These are phyloP conservation scores for Diplazon laetatorius DNA, from an alignment of 2,888 invertebrate species.

Conservation along the genomic window DNA sequence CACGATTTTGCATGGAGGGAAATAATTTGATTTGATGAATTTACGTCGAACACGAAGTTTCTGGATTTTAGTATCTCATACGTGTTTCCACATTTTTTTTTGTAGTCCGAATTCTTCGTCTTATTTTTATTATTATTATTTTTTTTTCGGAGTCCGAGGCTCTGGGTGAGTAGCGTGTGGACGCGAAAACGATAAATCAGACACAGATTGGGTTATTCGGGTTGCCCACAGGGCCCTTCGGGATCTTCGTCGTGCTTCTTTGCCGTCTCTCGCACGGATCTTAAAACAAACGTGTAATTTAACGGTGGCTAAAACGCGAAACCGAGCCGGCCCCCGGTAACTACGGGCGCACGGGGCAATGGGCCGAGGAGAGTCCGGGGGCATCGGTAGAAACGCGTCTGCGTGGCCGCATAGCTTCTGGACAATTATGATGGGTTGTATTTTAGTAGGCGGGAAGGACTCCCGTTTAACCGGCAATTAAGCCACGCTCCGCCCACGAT, in stretches of 20 bases:
- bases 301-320: slow-evolving; percentile 77
- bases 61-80: neutral
- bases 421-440: slow-evolving; percentile 80
- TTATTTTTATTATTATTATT: no score
- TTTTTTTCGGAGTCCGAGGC: slow-evolving; percentile 34
- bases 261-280: slow-evolving; percentile 47
- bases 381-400: slow-evolving; percentile 60
- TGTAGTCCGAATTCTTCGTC: slow-evolving; percentile 3
- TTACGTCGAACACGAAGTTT: neutral
- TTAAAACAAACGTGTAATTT: slow-evolving; percentile 81
- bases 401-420: slow-evolving; percentile 65
- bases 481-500: slow-evolving; percentile 78
- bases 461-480: slow-evolving; percentile 82
- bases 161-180: slow-evolving; percentile 39
- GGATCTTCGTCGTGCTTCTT: slow-evolving; percentile 29
- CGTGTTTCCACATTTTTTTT: slow-evolving; percentile 4
- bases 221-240: slow-evolving; percentile 60
- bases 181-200: slow-evolving; percentile 74
- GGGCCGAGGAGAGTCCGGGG: slow-evolving; percentile 63
- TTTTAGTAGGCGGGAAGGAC: slow-evolving; percentile 81
- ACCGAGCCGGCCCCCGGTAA: slow-evolving; percentile 69
- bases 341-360: slow-evolving; percentile 66
- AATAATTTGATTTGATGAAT: neutral
- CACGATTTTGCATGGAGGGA: no score
- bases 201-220: slow-evolving; percentile 67